These are phyloP conservation scores for Ictalurus furcatus DNA, from an alignment of 2,113 vertebrate genomes.

Conservation along the genomic window DNA sequence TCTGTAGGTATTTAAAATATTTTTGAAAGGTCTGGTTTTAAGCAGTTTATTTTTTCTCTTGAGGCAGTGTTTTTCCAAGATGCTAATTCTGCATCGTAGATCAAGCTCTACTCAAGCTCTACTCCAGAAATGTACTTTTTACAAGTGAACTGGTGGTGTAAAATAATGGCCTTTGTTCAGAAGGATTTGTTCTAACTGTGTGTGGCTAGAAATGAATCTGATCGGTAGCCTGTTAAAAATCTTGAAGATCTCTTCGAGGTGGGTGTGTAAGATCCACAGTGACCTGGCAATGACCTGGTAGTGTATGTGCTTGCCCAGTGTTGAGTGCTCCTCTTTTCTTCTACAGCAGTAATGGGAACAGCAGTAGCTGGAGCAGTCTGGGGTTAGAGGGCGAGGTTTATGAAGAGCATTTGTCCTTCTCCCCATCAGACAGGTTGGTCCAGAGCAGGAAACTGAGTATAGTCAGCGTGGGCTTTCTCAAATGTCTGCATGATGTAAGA, in stretches of 20 bases:
- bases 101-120: slow-evolving; percentile 50
- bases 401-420: slow-evolving; percentile 97
- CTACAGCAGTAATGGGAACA: slow-evolving; percentile 98
- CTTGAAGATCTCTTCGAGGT: background rate
- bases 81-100: slow-evolving; percentile 59
- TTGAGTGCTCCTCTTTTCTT: slow-evolving; percentile 83
- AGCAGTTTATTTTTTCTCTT: slow-evolving; percentile 47
- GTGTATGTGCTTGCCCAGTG: slow-evolving; percentile 50
- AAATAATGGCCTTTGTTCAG: background rate
- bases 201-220: background rate
- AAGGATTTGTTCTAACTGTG: background rate
- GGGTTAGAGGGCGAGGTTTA: slow-evolving; percentile 96
- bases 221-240: background rate
- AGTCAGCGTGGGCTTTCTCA: slow-evolving; percentile 46
- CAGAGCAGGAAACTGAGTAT: slow-evolving; percentile 55
- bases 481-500: slow-evolving; percentile 82
- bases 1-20: slow-evolving; percentile 66
- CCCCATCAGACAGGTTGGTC: slow-evolving; percentile 98
- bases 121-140: slow-evolving; percentile 42
- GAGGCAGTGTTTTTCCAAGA: slow-evolving; percentile 60
- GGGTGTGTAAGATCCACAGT: background rate
- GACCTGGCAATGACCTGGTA: slow-evolving; percentile 23
- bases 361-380: slow-evolving; percentile 99
- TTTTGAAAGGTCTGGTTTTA: slow-evolving; percentile 69
- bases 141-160: background rate